Percentiles rank a stretch among this genome's conserved stretches.
phyloP scores from a whole-genome alignment of 1,140 invertebrate species.

The Caenorhabditis briggsae region DNA sequence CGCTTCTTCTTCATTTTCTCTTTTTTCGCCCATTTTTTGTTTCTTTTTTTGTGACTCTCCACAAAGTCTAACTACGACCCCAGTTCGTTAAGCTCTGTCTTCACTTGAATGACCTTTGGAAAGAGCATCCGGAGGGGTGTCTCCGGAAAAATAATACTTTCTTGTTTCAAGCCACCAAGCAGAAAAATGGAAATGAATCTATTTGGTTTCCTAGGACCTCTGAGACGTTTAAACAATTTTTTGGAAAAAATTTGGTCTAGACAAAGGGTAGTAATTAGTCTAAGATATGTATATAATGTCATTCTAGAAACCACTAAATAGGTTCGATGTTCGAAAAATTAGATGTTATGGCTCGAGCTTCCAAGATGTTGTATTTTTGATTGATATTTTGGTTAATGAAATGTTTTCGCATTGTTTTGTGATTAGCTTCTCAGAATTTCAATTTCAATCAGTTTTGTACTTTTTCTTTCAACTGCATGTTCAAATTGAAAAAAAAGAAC shows the following conservation, averaged over 20 bases:
- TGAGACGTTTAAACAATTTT: not conserved
- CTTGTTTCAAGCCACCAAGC: constrained; percentile 1
- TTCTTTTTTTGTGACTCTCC: not conserved
- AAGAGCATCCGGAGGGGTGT: not conserved
- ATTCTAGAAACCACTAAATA: too few species aligned
- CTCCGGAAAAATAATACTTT: not conserved
- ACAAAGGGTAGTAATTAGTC: constrained; percentile 2
- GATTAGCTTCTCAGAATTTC: too few species aligned
- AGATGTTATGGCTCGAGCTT: too few species aligned
- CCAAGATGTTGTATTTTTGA: too few species aligned
- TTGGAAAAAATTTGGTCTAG: not conserved
- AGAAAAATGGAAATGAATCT: not conserved
- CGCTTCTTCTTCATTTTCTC: not conserved
- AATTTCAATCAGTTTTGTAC: too few species aligned
- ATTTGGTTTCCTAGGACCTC: not conserved
- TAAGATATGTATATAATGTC: not conserved
- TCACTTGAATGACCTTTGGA: constrained; percentile 42
- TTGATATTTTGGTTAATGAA: too few species aligned
- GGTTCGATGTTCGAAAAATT: too few species aligned
- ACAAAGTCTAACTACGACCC: constrained; percentile 2
- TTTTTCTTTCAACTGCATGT: too few species aligned
- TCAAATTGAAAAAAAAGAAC: not conserved
- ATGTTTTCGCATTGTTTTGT: too few species aligned
- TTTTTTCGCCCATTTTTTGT: not conserved
- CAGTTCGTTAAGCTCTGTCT: constrained; percentile 43